Conservation (phyloP, 2,888 invertebrate species). For the Tetragnatha montana region DNA sequence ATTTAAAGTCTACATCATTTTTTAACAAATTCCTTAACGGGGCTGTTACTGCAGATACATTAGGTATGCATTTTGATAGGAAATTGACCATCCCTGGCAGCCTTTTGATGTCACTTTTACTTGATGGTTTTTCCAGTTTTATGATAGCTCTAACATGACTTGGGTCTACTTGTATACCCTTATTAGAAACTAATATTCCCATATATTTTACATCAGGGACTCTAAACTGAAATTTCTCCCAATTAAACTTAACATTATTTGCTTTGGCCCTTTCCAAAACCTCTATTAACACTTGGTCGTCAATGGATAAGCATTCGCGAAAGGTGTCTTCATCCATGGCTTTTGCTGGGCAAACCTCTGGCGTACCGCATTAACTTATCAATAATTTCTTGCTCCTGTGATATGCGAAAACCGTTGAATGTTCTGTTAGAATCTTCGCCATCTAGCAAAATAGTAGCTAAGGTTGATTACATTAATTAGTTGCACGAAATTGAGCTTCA, state of each 20-base stretch:
- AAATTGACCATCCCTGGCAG: slow-evolving; percentile 31
- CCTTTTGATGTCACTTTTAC: slow-evolving; percentile 16
- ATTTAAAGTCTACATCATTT: slow-evolving; percentile 2
- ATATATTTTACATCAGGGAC: neutral
- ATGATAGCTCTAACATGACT: slow-evolving; percentile 21
- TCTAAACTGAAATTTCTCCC: slow-evolving; percentile 16
- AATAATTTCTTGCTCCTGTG: too few species aligned
- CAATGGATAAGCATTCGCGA: too few species aligned
- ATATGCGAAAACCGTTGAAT: too few species aligned
- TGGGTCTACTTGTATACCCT: neutral
- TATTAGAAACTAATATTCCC: neutral
- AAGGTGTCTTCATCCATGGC: too few species aligned
- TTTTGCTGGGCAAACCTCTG: too few species aligned
- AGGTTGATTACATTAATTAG: too few species aligned
- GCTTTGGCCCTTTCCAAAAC: neutral
- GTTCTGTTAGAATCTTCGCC: neutral
- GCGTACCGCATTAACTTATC: too few species aligned
- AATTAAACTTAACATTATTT: neutral
- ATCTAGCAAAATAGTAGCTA: neutral
- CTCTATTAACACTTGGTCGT: neutral
- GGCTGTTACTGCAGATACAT: slow-evolving; percentile 13
- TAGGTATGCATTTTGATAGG: slow-evolving; percentile 44
- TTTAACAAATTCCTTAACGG: slow-evolving; percentile 7
- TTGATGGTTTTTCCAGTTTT: slow-evolving; percentile 2
- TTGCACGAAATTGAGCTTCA: too few species aligned